These are phyloP conservation scores for Phylloscopus collybita DNA, from an alignment of 2,797 vertebrate genomes.

Conservation along the genomic window DNA sequence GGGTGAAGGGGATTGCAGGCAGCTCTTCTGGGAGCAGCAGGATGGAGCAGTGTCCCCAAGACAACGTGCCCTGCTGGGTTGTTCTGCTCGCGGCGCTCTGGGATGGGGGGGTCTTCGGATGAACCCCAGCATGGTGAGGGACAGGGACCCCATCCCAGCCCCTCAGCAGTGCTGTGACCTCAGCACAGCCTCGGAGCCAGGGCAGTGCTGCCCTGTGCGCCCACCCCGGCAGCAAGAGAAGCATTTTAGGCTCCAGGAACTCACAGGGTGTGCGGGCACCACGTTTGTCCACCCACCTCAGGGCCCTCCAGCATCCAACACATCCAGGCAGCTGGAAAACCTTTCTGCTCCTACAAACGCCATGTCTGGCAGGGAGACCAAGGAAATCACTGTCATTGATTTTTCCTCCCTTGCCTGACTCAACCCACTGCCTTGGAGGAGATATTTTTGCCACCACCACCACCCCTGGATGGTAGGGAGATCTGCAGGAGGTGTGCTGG, in stretches of 20 bases:
- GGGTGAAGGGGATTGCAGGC: background rate
- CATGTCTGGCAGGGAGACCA: background rate
- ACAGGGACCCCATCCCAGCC: background rate
- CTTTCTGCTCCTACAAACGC: background rate
- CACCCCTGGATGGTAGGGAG: background rate
- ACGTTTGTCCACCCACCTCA: rapidly evolving
- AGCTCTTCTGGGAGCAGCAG: background rate
- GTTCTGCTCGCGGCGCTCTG: rapidly evolving
- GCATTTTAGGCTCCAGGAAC: background rate
- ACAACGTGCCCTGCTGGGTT: rapidly evolving
- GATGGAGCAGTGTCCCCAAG: rapidly evolving
- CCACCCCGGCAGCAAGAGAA: rapidly evolving
- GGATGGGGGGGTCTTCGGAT: background rate
- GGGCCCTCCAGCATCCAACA: background rate
- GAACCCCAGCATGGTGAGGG: rapidly evolving
- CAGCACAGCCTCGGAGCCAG: rapidly evolving
- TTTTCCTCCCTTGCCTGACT: background rate
- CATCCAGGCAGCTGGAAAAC: background rate
- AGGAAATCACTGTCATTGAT: conserved; percentile 11
- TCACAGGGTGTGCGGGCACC: background rate
- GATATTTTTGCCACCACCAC: background rate
- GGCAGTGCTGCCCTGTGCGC: background rate
- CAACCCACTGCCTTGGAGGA: background rate
- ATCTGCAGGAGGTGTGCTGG: background rate
- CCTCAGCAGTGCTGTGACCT: background rate